Conservation (phyloP, 2,113 vertebrate species). For the Thalassoma bifasciatum region DNA sequence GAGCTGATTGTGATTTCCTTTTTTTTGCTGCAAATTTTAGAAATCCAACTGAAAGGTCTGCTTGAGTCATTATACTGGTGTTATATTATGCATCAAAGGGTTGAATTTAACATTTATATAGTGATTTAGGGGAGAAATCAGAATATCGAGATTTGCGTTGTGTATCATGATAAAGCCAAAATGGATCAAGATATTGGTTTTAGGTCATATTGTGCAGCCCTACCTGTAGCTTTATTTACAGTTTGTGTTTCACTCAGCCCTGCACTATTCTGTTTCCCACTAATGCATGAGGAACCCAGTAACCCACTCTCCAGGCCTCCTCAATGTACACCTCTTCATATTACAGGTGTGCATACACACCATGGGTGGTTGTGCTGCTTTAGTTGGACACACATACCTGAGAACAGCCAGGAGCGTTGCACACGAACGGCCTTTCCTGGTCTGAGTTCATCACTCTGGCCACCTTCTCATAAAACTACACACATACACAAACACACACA, state of each 20-base stretch:
- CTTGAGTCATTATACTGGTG: no score
- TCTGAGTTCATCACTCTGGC: constrained; percentile 99
- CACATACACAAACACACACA: constrained; percentile 4
- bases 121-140: no score
- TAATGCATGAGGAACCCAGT: constrained; percentile 15
- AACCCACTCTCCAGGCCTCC: constrained; percentile 35
- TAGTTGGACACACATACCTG: constrained; percentile 89
- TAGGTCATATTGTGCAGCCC: no score
- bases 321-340: constrained; percentile 49
- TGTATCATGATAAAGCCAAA: no score
- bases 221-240: constrained; percentile 40
- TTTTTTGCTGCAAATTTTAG: no score
- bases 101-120: no score
- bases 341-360: constrained; percentile 47
- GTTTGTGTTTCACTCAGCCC: constrained; percentile 37
- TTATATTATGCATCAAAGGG: no score
- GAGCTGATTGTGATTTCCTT: no score
- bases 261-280: constrained; percentile 43
- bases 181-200: no score
- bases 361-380: constrained; percentile 1
- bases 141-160: no score
- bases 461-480: constrained; percentile 96
- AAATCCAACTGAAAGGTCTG: no score
- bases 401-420: constrained; percentile 98
- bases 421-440: constrained; percentile 98